These are phyloP conservation scores for Melanotaenia nigrans DNA, from an alignment of 2,797 vertebrate species.

Conservation along the genomic window DNA sequence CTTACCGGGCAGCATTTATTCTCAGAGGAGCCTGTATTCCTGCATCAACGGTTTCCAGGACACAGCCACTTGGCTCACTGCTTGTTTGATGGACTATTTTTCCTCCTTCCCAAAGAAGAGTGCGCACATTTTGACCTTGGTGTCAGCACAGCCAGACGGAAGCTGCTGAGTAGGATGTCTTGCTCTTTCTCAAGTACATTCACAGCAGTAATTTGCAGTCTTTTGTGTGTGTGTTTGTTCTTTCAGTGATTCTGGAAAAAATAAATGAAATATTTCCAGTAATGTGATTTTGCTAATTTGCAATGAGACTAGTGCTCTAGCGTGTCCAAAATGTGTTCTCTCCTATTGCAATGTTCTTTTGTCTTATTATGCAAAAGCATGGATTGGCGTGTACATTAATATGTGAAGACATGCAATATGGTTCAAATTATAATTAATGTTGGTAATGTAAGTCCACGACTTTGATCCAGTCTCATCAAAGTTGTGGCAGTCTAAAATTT, in stretches of 20 bases:
- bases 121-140: slow-evolving; percentile 70
- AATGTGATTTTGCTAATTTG: background rate
- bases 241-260: slow-evolving; percentile 5
- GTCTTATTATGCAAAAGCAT: background rate
- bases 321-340: background rate
- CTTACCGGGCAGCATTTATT: slow-evolving; percentile 65
- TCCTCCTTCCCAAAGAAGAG: slow-evolving; percentile 43
- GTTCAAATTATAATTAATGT: slow-evolving; percentile 3
- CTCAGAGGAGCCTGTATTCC: slow-evolving; percentile 68
- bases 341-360: background rate
- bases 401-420: background rate
- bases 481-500: background rate
- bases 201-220: slow-evolving; percentile 10
- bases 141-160: slow-evolving; percentile 71
- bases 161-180: slow-evolving; percentile 73
- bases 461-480: background rate
- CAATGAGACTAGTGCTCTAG: background rate
- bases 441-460: background rate
- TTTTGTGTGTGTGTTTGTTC: slow-evolving; percentile 16
- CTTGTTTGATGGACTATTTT: slow-evolving; percentile 70
- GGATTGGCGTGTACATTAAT: slow-evolving; percentile 1
- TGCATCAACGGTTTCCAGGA: slow-evolving; percentile 75
- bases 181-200: slow-evolving; percentile 57
- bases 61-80: slow-evolving; percentile 50
- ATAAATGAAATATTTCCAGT: background rate